Conservation (phyloP, 1,140 invertebrate species). For the Achatina immaculata region DNA sequence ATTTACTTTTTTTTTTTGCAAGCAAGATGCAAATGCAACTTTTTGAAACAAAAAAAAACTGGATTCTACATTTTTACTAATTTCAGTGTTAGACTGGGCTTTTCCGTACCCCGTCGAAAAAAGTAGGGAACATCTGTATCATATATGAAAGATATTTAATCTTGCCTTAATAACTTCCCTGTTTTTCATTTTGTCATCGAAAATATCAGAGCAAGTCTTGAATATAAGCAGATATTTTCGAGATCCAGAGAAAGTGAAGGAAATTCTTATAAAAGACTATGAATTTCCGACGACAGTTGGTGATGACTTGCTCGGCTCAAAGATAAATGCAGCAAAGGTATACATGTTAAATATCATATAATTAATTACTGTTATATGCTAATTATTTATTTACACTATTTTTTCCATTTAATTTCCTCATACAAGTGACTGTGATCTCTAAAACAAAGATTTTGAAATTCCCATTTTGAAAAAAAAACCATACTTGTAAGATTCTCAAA, state of each 20-base stretch:
- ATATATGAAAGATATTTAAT: not conserved
- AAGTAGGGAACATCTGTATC: not conserved
- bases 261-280: constrained; percentile 46
- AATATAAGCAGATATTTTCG: constrained; percentile 46
- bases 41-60: no score
- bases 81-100: no score
- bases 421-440: not conserved
- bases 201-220: constrained; percentile 47
- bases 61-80: no score
- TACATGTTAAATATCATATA: not conserved
- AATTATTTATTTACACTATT: not conserved
- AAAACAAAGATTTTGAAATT: not conserved
- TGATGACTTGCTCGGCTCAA: constrained; percentile 50
- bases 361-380: not conserved
- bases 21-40: no score
- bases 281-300: constrained; percentile 40
- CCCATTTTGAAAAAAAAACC: not conserved
- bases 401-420: not conserved
- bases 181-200: not conserved
- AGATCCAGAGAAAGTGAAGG: constrained; percentile 48
- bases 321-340: constrained; percentile 51
- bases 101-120: no score
- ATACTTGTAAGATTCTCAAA: not conserved
- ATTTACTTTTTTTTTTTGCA: no score
- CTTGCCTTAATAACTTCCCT: not conserved